Conservation (phyloP, 1,140 invertebrate genomes). For the Orchestia grillus region DNA sequence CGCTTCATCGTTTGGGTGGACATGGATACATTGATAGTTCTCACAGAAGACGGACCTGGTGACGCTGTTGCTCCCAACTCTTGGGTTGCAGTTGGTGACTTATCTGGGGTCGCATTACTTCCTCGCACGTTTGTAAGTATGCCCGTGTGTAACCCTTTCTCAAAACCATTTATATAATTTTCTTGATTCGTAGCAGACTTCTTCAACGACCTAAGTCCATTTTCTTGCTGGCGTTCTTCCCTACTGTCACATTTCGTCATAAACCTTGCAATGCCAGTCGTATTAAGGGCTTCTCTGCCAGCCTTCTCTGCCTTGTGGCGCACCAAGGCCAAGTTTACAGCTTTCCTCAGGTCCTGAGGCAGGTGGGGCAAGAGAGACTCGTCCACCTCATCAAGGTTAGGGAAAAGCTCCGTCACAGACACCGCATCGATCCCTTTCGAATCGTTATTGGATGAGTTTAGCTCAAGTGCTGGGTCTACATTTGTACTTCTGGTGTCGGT, state of each 20-base stretch:
- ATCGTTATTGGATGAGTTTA: neutral
- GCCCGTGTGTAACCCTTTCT: neutral
- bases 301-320: conserved; percentile 60
- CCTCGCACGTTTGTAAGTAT: neutral
- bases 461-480: neutral
- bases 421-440: conserved; percentile 55
- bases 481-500: neutral
- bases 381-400: conserved; percentile 73
- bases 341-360: conserved; percentile 71
- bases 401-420: conserved; percentile 73
- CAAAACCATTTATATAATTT: neutral
- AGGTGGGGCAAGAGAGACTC: conserved; percentile 71
- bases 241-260: conserved; percentile 32
- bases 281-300: conserved; percentile 38
- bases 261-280: conserved; percentile 51
- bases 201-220: neutral
- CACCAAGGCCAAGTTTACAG: conserved; percentile 65
- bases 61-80: neutral
- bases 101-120: neutral
- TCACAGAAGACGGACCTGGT: neutral
- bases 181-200: neutral
- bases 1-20: neutral
- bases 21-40: neutral
- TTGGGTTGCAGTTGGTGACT: neutral
- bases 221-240: neutral